These are phyloP conservation scores for Caenorhabditis sp. DNA, from an alignment of 2,888 invertebrate species.

Conservation along the genomic window DNA sequence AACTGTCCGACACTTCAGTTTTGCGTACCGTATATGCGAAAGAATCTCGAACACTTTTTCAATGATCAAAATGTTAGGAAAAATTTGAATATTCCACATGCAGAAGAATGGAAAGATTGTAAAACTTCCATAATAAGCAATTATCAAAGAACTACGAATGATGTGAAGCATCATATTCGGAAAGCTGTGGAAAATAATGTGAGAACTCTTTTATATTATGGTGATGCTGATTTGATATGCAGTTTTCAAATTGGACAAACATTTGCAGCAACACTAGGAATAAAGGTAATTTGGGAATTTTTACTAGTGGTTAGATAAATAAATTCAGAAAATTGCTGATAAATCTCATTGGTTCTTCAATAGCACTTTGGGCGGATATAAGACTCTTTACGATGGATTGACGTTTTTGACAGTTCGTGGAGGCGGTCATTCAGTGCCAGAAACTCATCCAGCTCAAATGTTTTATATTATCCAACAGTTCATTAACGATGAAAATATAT, in stretches of 20 bases:
- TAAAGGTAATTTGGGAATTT: background rate
- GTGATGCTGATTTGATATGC: background rate
- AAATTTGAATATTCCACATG: too few species aligned
- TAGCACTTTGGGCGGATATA: background rate
- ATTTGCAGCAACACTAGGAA: background rate
- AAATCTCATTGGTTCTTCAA: background rate
- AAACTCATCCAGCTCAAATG: background rate
- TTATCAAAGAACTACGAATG: background rate
- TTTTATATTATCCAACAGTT: background rate
- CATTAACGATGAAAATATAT: background rate
- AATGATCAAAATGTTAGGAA: slow-evolving; percentile 42
- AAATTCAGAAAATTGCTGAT: background rate
- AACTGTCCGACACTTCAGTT: slow-evolving; percentile 20
- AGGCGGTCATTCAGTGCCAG: background rate
- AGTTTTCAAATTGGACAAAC: background rate
- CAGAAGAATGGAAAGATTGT: too few species aligned
- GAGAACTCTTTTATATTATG: background rate
- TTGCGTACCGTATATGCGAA: too few species aligned
- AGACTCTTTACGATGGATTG: background rate
- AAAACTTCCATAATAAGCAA: slow-evolving; percentile 19
- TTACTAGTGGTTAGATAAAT: too few species aligned
- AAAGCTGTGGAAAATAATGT: background rate
- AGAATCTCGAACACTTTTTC: slow-evolving; percentile 66
- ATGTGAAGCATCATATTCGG: background rate
- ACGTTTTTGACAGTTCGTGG: background rate